These are phyloP conservation scores for Laspeyria flexula DNA, from an alignment of 2,888 invertebrate species.

Conservation along the genomic window DNA sequence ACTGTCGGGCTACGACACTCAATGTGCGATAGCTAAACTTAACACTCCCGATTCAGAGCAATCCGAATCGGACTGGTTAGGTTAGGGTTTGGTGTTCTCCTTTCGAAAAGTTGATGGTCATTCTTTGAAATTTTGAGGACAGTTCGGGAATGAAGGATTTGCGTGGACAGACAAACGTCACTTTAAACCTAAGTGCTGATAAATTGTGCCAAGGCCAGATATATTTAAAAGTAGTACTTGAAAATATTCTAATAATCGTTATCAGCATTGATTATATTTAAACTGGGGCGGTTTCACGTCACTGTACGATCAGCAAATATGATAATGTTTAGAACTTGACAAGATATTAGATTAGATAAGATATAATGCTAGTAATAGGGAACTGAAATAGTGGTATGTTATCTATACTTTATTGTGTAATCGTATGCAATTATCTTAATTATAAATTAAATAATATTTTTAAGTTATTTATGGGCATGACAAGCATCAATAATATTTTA, in stretches of 20 bases:
- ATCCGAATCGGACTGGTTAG: too few relatives aligned
- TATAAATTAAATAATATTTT: not conserved
- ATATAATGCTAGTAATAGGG: not conserved
- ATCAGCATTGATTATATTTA: not conserved
- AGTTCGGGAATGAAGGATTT: too few relatives aligned
- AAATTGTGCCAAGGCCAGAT: not conserved
- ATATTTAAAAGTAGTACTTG: too few relatives aligned
- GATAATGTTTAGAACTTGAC: not conserved
- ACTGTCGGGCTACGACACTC: too few relatives aligned
- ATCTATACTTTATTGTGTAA: not conserved
- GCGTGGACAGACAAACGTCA: not conserved
- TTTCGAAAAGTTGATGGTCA: too few relatives aligned
- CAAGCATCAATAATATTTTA: too few relatives aligned
- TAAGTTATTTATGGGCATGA: too few relatives aligned
- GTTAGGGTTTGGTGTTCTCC: too few relatives aligned
- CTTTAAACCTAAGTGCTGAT: not conserved
- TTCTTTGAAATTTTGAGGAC: too few relatives aligned
- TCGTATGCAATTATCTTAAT: not conserved
- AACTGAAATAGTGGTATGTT: not conserved
- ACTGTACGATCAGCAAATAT: not conserved
- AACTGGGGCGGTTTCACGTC: not conserved
- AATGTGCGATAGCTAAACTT: too few relatives aligned
- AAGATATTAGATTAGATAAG: not conserved
- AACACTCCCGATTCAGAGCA: too few relatives aligned
- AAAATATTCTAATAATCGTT: conserved; percentile 1